phyloP scores from a whole-genome alignment of 2,797 vertebrate genomes.

The Epinephelus malabaricus region DNA sequence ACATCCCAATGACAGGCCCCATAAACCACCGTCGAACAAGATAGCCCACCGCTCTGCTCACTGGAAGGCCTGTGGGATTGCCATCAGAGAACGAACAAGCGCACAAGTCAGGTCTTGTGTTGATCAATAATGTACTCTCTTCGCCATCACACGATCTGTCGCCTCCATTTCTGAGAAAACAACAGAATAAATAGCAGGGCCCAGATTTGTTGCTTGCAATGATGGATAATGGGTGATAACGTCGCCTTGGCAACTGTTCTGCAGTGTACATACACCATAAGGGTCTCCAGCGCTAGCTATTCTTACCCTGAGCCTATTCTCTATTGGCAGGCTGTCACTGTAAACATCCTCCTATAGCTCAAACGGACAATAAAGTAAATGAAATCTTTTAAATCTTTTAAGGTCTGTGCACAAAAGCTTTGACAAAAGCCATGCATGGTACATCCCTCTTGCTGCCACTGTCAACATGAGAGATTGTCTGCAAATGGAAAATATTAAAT shows the following conservation, averaged over 20 bases:
- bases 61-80: slow-evolving; percentile 61
- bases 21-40: slow-evolving; percentile 74
- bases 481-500: slow-evolving; percentile 36
- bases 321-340: slow-evolving; percentile 67
- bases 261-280: slow-evolving; percentile 46
- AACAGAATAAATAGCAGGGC: slow-evolving; percentile 67
- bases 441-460: slow-evolving; percentile 83
- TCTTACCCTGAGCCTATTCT: slow-evolving; percentile 56
- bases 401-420: slow-evolving; percentile 17
- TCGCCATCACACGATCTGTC: slow-evolving; percentile 67
- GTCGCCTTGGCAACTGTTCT: slow-evolving; percentile 78
- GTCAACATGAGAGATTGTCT: slow-evolving; percentile 91
- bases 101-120: slow-evolving; percentile 66
- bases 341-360: slow-evolving; percentile 67
- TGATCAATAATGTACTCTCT: slow-evolving; percentile 79
- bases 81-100: slow-evolving; percentile 45
- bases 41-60: slow-evolving; percentile 52
- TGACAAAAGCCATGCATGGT: slow-evolving; percentile 88
- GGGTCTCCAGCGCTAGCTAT: slow-evolving; percentile 43
- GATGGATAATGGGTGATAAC: slow-evolving; percentile 77
- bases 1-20: slow-evolving; percentile 70
- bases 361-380: slow-evolving; percentile 52
- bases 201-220: slow-evolving; percentile 73
- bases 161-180: slow-evolving; percentile 73
- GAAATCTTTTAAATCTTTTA: too few species aligned